Percentiles rank a stretch among this genome's conserved stretches.
Conservation (phyloP, 2,113 vertebrate species). For the Bujurquina vittata region DNA sequence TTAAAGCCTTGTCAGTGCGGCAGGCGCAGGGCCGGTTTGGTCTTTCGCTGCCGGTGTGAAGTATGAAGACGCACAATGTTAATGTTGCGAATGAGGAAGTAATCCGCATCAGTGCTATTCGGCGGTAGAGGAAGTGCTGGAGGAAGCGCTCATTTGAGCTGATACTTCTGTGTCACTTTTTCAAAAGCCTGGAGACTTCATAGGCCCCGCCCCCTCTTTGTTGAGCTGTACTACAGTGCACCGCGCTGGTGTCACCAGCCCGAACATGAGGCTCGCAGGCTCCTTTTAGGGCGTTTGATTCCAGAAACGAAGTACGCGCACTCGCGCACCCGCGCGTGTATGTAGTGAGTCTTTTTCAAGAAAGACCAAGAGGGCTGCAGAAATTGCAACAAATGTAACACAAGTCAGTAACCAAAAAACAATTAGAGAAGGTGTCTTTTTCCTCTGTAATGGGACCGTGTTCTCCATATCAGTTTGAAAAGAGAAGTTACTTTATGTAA, state of each 20-base stretch:
- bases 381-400: background rate
- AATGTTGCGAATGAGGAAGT: constrained; percentile 34
- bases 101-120: background rate
- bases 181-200: constrained; percentile 4
- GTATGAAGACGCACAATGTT: background rate
- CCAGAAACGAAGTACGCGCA: no score
- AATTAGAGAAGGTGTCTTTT: background rate
- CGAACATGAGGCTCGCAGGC: background rate
- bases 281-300: background rate
- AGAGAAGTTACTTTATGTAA: background rate
- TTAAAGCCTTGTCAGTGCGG: constrained; percentile 4
- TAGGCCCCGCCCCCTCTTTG: constrained; percentile 23
- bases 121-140: constrained; percentile 29
- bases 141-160: constrained; percentile 6
- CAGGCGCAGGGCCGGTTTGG: constrained; percentile 1
- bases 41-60: constrained; percentile 30
- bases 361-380: no score
- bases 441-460: background rate
- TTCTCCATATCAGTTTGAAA: background rate
- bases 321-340: no score
- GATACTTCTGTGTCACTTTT: background rate
- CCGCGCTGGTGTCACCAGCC: background rate
- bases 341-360: background rate
- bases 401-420: background rate
- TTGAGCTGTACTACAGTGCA: background rate